Evolutionary conservation across 2,113 vertebrate species (phyloP), one percentile per base, ranked within the genome.

Genomic region (Glareola pratincola): DNA sequence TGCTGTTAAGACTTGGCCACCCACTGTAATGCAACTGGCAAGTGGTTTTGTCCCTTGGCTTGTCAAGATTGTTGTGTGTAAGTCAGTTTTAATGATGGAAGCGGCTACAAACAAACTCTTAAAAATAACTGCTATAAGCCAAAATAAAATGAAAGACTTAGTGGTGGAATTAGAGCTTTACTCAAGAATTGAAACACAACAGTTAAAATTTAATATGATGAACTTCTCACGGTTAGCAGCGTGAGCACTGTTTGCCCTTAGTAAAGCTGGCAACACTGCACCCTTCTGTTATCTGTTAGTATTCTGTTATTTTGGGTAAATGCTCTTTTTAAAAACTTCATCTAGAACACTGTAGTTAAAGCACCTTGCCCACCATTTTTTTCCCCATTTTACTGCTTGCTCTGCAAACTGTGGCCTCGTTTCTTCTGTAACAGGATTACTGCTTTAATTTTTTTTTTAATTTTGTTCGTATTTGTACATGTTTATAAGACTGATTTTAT

Each of bases 1-100:
- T 92, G 48, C 68, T 87, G 43, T 92, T 96, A 60, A 19, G 43
- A 86, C 68, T 91, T 92, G 79, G 73, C 67, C 76, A 88, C 76
- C 56, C 51, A 77, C 85, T 81, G 12, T 37, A 94, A 72, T 74
- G 47, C 45, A 93, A 27, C 63, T 91, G 60, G 64, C 94, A 91
- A 92, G n/a, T 48, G 53, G 10, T 89, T 91, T n/a, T 78, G 82
- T 86, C 50, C 71, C 56, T 92, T 94, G 92, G 39, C 85, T 79
- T 81, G 85, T 92, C 56, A 85, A 75, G 76, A 75, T 92, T 86
- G 81, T 60, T 92, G 14, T 64, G n/a, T 53, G 7, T 56, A 57
- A 96, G 48, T 47, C 72, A 60, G 30, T 77, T 94, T 83, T 90
- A 88, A 17, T 60, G 91, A 53, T 62, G 63, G 72, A 89, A 94